Conservation (phyloP, 1,140 invertebrate species). For the Diprion similis region DNA sequence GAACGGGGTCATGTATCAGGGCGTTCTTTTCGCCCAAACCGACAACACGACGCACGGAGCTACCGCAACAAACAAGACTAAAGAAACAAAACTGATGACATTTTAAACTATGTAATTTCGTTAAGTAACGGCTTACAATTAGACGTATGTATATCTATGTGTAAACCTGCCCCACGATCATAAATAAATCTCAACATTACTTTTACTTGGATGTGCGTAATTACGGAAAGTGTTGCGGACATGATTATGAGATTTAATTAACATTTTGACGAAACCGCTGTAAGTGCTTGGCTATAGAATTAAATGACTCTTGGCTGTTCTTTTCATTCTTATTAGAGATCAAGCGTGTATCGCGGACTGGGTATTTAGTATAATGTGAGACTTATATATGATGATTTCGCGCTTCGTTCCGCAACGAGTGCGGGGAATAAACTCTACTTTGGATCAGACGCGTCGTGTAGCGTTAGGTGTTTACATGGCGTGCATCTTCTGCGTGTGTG, state of each 20-base stretch:
- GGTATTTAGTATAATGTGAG: too few species aligned
- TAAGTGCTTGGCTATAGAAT: neutral
- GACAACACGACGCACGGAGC: constrained; percentile 39
- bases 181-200: constrained; percentile 54
- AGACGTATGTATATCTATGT: constrained; percentile 32
- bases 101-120: constrained; percentile 23
- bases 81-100: constrained; percentile 30
- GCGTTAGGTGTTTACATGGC: too few species aligned
- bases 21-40: constrained; percentile 81
- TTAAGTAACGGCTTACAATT: neutral
- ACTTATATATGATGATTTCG: too few species aligned
- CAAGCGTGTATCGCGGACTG: too few species aligned
- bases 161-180: constrained; percentile 52
- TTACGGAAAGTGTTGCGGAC: too few species aligned
- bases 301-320: neutral
- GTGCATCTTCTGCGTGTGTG: too few species aligned
- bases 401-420: too few species aligned
- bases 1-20: constrained; percentile 91
- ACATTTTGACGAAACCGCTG: neutral
- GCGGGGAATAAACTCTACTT: too few species aligned
- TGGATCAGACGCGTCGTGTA: too few species aligned
- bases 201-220: constrained; percentile 36
- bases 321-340: constrained; percentile 3
- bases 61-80: constrained; percentile 34
- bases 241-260: constrained; percentile 16